Evolutionary conservation across 1,140 invertebrate species (phyloP).

Genomic region (Panagrolaimus sp.): DNA sequence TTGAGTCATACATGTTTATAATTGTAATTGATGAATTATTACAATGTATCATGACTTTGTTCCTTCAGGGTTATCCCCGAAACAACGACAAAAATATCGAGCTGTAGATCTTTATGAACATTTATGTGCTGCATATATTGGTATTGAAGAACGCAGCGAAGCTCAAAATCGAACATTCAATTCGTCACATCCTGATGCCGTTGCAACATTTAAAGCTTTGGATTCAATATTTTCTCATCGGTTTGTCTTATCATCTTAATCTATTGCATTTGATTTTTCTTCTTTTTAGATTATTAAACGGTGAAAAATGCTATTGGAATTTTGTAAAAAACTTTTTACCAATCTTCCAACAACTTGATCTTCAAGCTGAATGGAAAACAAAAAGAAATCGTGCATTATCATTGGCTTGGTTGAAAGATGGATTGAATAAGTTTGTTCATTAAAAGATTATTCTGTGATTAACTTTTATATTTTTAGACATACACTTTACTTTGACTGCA

Average conservation of each 20-base stretch:
- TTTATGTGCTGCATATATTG: neutral
- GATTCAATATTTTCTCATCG: conserved; percentile 1
- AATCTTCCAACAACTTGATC: neutral
- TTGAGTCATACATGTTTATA: no score
- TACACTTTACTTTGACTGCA: neutral
- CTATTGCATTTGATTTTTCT: neutral
- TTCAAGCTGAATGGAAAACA: neutral
- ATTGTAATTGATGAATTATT: no score
- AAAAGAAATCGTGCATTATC: conserved; percentile 1
- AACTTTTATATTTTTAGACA: neutral
- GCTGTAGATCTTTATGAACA: neutral
- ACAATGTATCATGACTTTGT: conserved; percentile 5
- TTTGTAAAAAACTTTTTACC: conserved; percentile 12
- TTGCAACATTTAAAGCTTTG: neutral
- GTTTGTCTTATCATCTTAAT: neutral
- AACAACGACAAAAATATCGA: neutral
- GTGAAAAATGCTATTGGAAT: conserved; percentile 11
- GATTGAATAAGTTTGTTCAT: conserved; percentile 11
- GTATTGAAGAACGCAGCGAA: neutral
- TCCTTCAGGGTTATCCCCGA: neutral
- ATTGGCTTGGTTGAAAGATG: conserved; percentile 6
- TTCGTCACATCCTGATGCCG: conserved; percentile 1
- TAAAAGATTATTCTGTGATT: neutral
- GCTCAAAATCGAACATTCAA: neutral
- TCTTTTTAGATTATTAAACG: neutral